Evolutionary conservation across 2,113 vertebrate genomes (phyloP), one percentile per base, ranked within the genome.

Genomic region (Orycteropus afer): DNA sequence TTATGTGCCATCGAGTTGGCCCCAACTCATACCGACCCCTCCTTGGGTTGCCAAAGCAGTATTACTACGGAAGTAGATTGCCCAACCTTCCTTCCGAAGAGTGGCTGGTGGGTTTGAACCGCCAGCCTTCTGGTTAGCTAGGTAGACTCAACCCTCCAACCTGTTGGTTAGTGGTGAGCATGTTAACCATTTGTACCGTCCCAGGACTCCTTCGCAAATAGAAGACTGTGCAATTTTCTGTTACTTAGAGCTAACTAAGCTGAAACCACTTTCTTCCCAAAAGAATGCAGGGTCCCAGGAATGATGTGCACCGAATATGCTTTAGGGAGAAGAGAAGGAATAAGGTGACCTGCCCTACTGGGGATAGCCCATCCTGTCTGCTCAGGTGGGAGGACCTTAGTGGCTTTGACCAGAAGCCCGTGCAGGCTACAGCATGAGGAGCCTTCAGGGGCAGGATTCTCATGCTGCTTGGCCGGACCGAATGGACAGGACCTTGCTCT

Each of bases 401-500:
- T 18, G 22, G 78, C 40, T 14, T 3, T 3, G 27, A 27, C 22
- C 22, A 61, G 67, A 20, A 65, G 57, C 57, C 49, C 45, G 5
- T 67, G 25, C 3, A 29, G 47, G 5, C 5, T 15, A 3, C 3
- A 0, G 22, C 55, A 42, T 0, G 0, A 29, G 42, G 49, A 22
- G 34, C 32, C 57, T 49, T 55, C 12, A 13, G 79, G n/a, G 40
- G 37, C 5, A 18, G 34, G 17, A 32, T 73, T 42, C 27, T 49
- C 10, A 76, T 47, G n/a, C 83, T 55, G 7, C 53, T 25, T 32
- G 27, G 34, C 34, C 37, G 4, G 63, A 53, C 45, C 29, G 55
- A 12, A 37, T 40, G 17, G 47, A 74, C 40, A 71, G 40, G 17
- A 65, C 23, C 76, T 65, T 85, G 12, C 47, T 76, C 32, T 42